Evolutionary conservation across 1,140 invertebrate genomes (phyloP), one percentile per base, ranked within the genome.

Genomic region (Calliphora vicina): DNA sequence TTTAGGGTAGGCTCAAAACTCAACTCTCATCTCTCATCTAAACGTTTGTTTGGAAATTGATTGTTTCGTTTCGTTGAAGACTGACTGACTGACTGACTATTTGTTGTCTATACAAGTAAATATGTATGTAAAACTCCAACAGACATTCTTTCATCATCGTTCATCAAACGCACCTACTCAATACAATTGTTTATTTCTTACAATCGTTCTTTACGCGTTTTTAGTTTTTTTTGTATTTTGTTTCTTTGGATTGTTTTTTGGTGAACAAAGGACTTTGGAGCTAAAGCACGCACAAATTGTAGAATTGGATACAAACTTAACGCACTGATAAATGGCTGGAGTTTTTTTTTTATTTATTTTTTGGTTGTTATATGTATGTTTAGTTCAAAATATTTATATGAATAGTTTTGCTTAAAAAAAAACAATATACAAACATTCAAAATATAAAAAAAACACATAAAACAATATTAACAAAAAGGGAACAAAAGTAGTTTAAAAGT

Each of bases 151-250:
- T 12, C 61, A 23, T 67, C 61, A 67, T 67, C 61, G 20, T 23
- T 67, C 61, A 67, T 67, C 61, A 67, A 67, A 67, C 61, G 61
- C 61, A 67, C 61, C 61, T 67, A 67, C 61, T 67, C 61, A 67
- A 67, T 67, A 23, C 61, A 67, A 67, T 67, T 67, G 61, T 67
- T 67, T 67, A 5, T 67, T 67, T 67, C 20, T 35, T 35, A 8
- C 6, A 35, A 35, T 35, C 35, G 20, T 23, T 23, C n/a, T 67
- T 25, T 67, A 10, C 23, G 61, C 20, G 20, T 67, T 57, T 57
- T 57, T 13, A 1, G 8, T 57, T 2, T 67, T 67, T 67, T 67
- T 67, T 67, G 1, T 42, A 12, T 50, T 50, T 10, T 50, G 45
- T 35, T 35, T 35, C 35, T 29, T 29, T 29, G 1, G 6, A 8